These are phyloP conservation scores for Seriola aureovittata DNA, from an alignment of 2,113 vertebrate species.

Conservation along the genomic window DNA sequence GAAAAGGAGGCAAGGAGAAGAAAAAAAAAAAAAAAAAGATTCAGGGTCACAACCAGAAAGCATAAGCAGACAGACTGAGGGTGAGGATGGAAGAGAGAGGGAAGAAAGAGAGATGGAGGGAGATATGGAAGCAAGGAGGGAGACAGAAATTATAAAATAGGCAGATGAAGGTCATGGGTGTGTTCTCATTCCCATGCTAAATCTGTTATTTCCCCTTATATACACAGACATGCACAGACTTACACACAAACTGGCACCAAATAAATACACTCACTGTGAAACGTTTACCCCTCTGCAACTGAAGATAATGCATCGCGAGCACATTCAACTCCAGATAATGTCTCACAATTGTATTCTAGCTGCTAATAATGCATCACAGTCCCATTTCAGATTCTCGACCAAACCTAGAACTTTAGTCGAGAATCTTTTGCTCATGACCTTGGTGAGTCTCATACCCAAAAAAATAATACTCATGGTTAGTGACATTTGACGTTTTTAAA, in stretches of 20 bases:
- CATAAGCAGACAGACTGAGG: constrained; percentile 40
- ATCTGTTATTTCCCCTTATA: constrained; percentile 18
- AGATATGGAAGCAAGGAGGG: not conserved
- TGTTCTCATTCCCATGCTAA: constrained; percentile 54
- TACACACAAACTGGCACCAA: constrained; percentile 3
- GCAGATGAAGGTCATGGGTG: constrained; percentile 38
- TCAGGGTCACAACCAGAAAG: constrained; percentile 66
- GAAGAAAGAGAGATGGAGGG: not conserved
- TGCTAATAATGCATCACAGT: not conserved
- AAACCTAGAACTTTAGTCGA: not conserved
- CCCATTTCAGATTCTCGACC: no score
- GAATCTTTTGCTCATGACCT: not conserved
- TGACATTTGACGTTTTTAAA: no score
- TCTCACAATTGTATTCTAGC: not conserved
- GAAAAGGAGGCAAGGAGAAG: constrained; percentile 13
- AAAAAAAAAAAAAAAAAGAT: constrained; percentile 35
- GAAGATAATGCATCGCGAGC: no score
- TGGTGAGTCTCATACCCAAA: no score
- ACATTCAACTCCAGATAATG: no score
- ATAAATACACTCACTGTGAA: not conserved
- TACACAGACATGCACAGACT: not conserved
- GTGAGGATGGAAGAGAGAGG: constrained; percentile 10
- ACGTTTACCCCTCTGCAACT: not conserved
- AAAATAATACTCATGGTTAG: no score
- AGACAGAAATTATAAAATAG: constrained; percentile 14